Evolutionary conservation across 2,797 vertebrate genomes (phyloP).

Genomic region (Pangasius sanitwongsei): DNA sequence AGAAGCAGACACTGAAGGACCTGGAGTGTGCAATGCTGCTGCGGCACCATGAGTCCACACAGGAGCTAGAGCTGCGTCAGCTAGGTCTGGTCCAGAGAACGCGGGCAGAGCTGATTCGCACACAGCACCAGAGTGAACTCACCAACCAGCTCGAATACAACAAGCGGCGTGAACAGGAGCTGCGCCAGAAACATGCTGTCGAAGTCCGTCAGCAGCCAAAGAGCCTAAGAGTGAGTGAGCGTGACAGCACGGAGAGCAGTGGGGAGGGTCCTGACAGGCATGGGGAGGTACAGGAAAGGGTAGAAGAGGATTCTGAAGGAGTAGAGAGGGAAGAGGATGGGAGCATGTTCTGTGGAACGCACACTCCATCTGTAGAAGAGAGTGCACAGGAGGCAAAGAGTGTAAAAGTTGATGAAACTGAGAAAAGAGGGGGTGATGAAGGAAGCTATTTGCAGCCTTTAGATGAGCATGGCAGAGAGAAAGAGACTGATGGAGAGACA

Average conservation of each 20-base stretch:
- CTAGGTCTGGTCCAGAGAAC: conserved; percentile 86
- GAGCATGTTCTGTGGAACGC: conserved; percentile 13
- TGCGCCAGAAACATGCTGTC: conserved; percentile 89
- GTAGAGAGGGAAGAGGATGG: conserved; percentile 55
- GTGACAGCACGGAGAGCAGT: conserved; percentile 41
- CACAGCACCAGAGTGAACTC: conserved; percentile 93
- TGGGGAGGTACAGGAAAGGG: conserved; percentile 54
- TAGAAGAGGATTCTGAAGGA: conserved; percentile 33
- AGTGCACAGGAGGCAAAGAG: conserved; percentile 6
- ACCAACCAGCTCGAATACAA: conserved; percentile 96
- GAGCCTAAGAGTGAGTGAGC: conserved; percentile 93
- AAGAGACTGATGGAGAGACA: conserved; percentile 19
- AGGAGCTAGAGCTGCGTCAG: conserved; percentile 91
- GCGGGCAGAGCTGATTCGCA: conserved; percentile 88
- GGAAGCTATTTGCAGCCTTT: neutral
- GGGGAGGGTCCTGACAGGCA: conserved; percentile 41
- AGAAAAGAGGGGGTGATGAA: neutral
- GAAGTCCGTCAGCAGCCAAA: conserved; percentile 95
- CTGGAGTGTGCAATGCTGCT: conserved; percentile 90
- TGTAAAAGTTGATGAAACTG: neutral
- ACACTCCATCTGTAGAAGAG: conserved; percentile 14
- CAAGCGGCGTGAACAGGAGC: conserved; percentile 90
- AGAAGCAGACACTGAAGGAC: conserved; percentile 93
- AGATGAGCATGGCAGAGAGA: conserved; percentile 12
- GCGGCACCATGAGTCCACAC: conserved; percentile 90